These are phyloP conservation scores for Triplophysa yarkandensis DNA, from an alignment of 2,797 vertebrate genomes.

Conservation along the genomic window DNA sequence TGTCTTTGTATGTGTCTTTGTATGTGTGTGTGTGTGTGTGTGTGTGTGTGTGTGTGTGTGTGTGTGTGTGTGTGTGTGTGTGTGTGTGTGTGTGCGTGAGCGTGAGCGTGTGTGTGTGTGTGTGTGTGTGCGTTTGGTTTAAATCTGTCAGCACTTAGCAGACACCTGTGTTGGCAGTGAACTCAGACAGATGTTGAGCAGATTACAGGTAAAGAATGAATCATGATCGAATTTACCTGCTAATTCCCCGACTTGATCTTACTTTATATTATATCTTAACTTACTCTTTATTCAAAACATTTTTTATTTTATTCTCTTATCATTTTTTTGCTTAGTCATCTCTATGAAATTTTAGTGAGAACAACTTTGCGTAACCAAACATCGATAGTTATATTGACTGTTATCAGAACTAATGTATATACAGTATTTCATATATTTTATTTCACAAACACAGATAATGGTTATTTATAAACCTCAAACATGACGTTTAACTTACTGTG, in stretches of 20 bases:
- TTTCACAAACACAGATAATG: not conserved
- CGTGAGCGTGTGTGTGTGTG: too few relatives aligned
- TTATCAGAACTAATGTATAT: too few relatives aligned
- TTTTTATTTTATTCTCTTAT: not conserved
- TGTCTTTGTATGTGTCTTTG: too few relatives aligned
- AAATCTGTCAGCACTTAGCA: conserved; percentile 5
- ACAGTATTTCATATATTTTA: not conserved
- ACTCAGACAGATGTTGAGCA: not conserved
- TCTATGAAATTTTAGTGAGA: too few relatives aligned
- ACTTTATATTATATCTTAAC: not conserved
- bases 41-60: too few relatives aligned
- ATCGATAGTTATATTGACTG: too few relatives aligned
- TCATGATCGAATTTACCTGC: not conserved
- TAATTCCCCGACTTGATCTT: conserved; percentile 26
- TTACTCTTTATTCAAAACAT: not conserved
- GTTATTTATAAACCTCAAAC: not conserved
- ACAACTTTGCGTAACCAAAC: too few relatives aligned
- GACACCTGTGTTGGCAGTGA: not conserved
- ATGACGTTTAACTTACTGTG: not conserved
- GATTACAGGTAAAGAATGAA: not conserved
- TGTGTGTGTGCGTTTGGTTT: not conserved
- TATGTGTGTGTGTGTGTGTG: too few relatives aligned
- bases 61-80: conserved; percentile 29
- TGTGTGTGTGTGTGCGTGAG: too few relatives aligned
- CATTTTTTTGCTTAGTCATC: conserved; percentile 32